phyloP scores from a whole-genome alignment of 2,797 vertebrate species.

The Sus cebifrons region DNA sequence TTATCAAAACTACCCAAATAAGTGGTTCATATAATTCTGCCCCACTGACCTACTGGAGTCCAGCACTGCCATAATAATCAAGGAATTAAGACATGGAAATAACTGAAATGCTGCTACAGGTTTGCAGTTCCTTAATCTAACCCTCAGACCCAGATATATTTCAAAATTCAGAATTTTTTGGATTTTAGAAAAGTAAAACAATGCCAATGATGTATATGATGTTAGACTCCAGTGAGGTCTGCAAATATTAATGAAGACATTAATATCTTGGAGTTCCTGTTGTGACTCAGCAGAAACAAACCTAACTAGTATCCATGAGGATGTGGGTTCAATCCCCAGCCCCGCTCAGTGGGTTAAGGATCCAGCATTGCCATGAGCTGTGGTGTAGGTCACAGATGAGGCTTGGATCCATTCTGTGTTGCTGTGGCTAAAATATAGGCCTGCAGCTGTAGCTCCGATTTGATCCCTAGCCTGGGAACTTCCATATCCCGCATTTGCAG shows the following conservation, averaged over 20 bases:
- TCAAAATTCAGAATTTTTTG: background rate
- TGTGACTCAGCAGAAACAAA: no score
- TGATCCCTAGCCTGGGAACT: no score
- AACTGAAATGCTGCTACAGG: background rate
- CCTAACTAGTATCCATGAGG: no score
- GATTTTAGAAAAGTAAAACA: background rate
- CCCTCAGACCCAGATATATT: background rate
- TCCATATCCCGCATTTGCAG: no score
- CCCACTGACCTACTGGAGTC: background rate
- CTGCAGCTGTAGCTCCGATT: no score
- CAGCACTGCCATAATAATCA: slow-evolving; percentile 16
- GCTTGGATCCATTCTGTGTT: no score
- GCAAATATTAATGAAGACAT: background rate
- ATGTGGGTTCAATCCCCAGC: no score
- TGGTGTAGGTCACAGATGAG: no score
- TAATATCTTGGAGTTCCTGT: background rate
- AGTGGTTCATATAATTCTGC: slow-evolving; percentile 27
- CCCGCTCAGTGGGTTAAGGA: no score
- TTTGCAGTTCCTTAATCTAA: background rate
- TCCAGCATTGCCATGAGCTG: no score
- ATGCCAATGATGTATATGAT: background rate
- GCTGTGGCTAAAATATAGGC: no score
- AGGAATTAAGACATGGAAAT: slow-evolving; percentile 26
- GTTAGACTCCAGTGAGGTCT: background rate
- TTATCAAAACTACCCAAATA: slow-evolving; percentile 43